These are phyloP conservation scores for Catostylus mosaicus DNA, from an alignment of 30 jellyfish, hydroid and myxozoan genomes.

Conservation along the genomic window DNA sequence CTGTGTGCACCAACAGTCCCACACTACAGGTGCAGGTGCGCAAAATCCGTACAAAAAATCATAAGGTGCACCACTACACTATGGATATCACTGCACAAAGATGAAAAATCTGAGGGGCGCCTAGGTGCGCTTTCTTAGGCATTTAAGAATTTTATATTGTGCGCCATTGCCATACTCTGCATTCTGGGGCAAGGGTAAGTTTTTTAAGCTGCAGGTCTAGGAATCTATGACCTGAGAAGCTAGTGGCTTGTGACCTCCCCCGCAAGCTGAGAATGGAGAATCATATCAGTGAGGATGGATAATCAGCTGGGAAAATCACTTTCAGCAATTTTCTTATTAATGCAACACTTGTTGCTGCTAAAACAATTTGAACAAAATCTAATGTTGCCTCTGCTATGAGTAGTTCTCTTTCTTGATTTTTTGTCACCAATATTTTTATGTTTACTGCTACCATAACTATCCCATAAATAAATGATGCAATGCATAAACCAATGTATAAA, in stretches of 20 bases:
- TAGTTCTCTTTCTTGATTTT: neutral
- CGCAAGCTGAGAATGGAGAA: neutral
- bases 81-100: too few relatives aligned
- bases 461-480: neutral
- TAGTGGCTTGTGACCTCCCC: neutral
- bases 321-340: neutral
- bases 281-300: neutral
- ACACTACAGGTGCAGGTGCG: neutral
- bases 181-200: too few relatives aligned
- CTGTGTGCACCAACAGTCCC: neutral
- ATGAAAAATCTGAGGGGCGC: too few relatives aligned
- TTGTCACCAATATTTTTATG: neutral
- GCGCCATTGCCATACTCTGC: too few relatives aligned
- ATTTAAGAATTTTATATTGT: too few relatives aligned
- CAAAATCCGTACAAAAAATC: neutral
- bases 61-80: neutral
- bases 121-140: too few relatives aligned
- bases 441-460: neutral
- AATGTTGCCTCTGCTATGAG: conserved; percentile 1
- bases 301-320: neutral
- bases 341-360: neutral
- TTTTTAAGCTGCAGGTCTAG: neutral
- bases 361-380: neutral
- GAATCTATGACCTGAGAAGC: neutral
- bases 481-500: neutral